Evolutionary conservation across 2,113 vertebrate genomes (phyloP), one percentile per base, ranked within the genome.

Genomic region (Microcebus ravelobensis): DNA sequence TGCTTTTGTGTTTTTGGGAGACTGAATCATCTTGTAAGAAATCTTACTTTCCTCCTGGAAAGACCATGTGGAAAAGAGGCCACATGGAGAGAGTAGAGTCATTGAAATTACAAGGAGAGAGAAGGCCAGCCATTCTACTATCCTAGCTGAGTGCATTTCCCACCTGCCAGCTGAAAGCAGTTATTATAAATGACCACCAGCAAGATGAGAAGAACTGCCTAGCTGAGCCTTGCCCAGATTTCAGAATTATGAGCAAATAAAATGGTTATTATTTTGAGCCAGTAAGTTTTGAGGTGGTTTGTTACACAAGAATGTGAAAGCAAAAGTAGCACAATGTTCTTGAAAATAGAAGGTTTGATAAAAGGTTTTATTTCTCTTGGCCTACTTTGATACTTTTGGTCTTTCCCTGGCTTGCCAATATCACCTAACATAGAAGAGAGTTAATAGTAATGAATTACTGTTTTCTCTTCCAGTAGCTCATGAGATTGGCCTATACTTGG

Each of bases 271-370:
- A 9, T 63, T 92, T 74, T 57, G 27, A 68, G 55, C 20, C n/a
- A 71, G 2, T 87, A 27, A 84, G 25, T 81, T 87, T 90, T 77
- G 59, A n/a, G 67, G 7, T 80, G 21, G 29, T 80, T 93, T 87
- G 20, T 63, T 97, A 86, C 1, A 77, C 10, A 94, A 68, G 23
- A 79, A 1, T 70, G 48, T 59, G 85, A 93, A 85, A 90, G 73
- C 13, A 55, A 36, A 90, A 48, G 87, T n/a, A 93, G 8, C 29
- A 21, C 2, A 73, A 17, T 77, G 2, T 85, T 96, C 25, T 92
- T 92, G 52, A 85, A 90, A 95, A 95, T 59, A 39, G 87, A 95
- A 65, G 21, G 34, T 90, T 91, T 93, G 27, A 39, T 94, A 48
- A 95, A 87, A 29, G 34, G 0, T 81, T 85, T 92, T 55, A 42